A percentile compares a stretch with the other conserved stretches of the same genome.
phyloP scores from a whole-genome alignment of 2,113 vertebrate species.

The Hipposideros armiger region DNA sequence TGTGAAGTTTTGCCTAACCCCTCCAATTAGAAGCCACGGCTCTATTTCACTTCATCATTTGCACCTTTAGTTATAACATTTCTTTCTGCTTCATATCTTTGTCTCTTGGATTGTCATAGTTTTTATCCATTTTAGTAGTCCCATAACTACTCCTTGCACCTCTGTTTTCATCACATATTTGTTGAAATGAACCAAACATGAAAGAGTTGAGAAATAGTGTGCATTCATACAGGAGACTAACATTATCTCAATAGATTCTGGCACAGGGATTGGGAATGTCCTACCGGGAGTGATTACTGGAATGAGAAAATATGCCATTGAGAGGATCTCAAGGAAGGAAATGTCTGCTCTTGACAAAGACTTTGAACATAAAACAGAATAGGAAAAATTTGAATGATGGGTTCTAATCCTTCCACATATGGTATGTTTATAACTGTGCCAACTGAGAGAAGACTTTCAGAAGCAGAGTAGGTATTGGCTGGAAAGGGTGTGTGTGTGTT shows the following conservation, averaged over 20 bases:
- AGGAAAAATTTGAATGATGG: background rate
- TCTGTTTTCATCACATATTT: background rate
- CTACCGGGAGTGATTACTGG: background rate
- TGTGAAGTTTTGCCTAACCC: background rate
- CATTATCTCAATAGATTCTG: background rate
- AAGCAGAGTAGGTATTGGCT: background rate
- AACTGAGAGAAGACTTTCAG: background rate
- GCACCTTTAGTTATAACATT: background rate
- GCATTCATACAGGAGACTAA: background rate
- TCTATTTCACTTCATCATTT: no score
- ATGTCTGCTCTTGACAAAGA: background rate
- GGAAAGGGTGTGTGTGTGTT: background rate
- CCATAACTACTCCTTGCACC: background rate
- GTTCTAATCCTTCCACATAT: background rate
- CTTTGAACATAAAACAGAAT: background rate
- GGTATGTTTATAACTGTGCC: background rate
- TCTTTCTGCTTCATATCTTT: background rate
- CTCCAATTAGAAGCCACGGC: background rate
- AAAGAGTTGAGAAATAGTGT: background rate
- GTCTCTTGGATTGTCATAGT: no score
- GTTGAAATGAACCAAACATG: background rate
- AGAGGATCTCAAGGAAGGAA: background rate
- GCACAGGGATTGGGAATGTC: background rate
- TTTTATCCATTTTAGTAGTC: background rate
- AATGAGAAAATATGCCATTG: background rate